phyloP scores from a whole-genome alignment of 2,797 vertebrate species.

The Siniperca obscura region DNA sequence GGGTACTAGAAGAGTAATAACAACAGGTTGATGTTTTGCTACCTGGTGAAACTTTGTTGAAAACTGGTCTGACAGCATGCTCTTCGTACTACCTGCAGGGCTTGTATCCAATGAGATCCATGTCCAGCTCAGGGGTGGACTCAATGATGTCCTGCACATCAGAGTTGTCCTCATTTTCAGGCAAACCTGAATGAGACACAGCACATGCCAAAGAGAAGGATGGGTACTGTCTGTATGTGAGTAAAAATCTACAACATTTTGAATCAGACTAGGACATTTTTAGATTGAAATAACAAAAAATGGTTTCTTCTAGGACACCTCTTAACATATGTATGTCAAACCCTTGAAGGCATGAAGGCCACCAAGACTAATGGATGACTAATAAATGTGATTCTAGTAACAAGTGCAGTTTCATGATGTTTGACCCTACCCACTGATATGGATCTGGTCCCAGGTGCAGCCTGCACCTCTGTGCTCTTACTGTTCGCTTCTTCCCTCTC shows the following conservation, averaged over 20 bases:
- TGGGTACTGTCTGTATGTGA: background rate
- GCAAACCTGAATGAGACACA: conserved; percentile 83
- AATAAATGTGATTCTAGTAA: background rate
- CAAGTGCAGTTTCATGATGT: background rate
- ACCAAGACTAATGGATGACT: background rate
- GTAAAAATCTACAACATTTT: background rate
- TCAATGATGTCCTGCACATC: conserved; percentile 99
- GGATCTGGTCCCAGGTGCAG: conserved; percentile 89
- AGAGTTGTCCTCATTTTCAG: conserved; percentile 93
- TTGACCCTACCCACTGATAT: conserved; percentile 88
- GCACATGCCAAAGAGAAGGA: background rate
- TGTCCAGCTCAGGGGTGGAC: conserved; percentile 97
- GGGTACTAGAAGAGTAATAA: conserved; percentile 86
- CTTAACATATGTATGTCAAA: background rate
- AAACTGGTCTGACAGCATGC: background rate
- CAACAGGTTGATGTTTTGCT: background rate
- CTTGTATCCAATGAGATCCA: conserved; percentile 94
- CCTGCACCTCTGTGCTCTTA: conserved; percentile 91
- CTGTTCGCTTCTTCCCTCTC: conserved; percentile 86
- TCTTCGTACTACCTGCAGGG: conserved; percentile 88
- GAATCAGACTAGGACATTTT: background rate
- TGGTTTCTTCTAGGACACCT: background rate
- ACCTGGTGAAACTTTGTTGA: background rate
- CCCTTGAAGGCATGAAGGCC: background rate
- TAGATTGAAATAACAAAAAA: background rate